Conservation (phyloP, 2,113 vertebrate genomes). For the Zapus hudsonius region DNA sequence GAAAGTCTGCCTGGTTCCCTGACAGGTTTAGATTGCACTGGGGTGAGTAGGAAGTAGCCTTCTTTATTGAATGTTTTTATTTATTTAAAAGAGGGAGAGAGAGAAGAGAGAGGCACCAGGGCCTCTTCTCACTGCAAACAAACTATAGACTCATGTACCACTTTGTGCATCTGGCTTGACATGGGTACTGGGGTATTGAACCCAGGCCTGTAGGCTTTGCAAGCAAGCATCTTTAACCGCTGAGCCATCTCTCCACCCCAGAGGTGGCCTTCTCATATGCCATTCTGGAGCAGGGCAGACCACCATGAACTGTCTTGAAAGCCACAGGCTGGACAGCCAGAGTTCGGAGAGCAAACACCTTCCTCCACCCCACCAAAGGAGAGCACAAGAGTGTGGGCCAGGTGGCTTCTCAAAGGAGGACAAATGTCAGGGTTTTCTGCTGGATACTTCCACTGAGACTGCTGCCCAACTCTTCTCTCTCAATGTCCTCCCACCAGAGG, state of each 20-base stretch:
- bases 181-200: no score
- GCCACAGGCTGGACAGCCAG: not conserved
- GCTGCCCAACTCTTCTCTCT: fast-evolving
- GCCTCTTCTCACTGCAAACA: no score
- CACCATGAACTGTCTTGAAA: not conserved
- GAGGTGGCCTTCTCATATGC: not conserved
- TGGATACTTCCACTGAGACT: fast-evolving
- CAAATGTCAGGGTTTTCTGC: not conserved
- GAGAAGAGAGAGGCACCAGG: no score
- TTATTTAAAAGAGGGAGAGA: no score
- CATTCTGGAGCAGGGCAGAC: fast-evolving
- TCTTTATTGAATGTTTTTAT: no score
- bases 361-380: not conserved
- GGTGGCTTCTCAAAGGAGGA: not conserved
- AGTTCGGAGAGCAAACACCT: fast-evolving
- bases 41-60: not conserved
- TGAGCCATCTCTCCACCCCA: no score
- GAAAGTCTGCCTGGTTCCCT: not conserved
- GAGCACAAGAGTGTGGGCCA: no score
- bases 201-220: no score
- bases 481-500: fast-evolving
- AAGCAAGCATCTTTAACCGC: no score
- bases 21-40: fast-evolving
- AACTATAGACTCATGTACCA: no score
- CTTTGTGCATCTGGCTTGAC: no score